These are phyloP conservation scores for Tholera decimalis DNA, from an alignment of 2,888 invertebrate species.

Conservation along the genomic window DNA sequence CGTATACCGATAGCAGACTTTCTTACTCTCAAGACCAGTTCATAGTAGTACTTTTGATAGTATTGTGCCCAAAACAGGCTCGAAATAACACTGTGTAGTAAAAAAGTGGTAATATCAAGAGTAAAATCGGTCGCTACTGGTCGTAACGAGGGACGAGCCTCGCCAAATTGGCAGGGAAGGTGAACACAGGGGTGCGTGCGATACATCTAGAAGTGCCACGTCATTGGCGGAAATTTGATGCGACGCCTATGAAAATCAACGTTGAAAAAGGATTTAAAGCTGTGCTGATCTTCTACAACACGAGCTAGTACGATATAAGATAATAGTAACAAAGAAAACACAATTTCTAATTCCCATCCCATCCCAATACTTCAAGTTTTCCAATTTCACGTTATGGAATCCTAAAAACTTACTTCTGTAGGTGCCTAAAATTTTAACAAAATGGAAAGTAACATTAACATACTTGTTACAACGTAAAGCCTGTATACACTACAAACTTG, in stretches of 20 bases:
- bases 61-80: conserved; percentile 30
- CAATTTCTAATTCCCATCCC: neutral
- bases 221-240: conserved; percentile 60
- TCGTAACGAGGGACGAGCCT: conserved; percentile 52
- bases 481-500: conserved; percentile 32
- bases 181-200: conserved; percentile 50
- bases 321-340: neutral
- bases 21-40: conserved; percentile 29
- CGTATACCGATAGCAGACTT: conserved; percentile 11
- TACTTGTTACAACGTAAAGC: conserved; percentile 25
- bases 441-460: conserved; percentile 17
- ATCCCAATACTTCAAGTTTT: neutral
- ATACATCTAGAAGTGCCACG: conserved; percentile 60
- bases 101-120: conserved; percentile 61
- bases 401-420: neutral
- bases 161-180: conserved; percentile 72
- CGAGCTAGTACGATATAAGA: too few relatives aligned
- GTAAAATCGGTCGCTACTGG: conserved; percentile 63
- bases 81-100: conserved; percentile 56
- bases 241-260: conserved; percentile 24
- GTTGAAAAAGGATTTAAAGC: conserved; percentile 19
- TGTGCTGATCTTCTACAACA: neutral
- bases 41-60: conserved; percentile 36
- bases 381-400: neutral
- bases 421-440: conserved; percentile 15